A percentile compares a stretch with the other conserved stretches of the same genome.
Conservation (phyloP, 2,797 vertebrate species). For the Chiloscyllium punctatum region DNA sequence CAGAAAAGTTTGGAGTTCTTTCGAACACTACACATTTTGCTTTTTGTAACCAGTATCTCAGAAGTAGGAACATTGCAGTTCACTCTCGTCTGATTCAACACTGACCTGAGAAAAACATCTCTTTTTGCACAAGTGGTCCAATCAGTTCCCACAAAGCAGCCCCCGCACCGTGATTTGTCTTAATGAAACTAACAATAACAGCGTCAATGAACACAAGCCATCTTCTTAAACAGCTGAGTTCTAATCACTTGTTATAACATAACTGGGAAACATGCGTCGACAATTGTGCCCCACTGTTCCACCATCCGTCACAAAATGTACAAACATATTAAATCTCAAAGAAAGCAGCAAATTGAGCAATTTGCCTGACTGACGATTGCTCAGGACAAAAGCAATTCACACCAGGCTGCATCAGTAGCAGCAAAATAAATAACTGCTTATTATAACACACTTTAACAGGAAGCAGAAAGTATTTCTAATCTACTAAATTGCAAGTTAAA, state of each 20-base stretch:
- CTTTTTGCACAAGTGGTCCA: not conserved
- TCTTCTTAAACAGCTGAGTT: not conserved
- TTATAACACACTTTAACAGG: no score
- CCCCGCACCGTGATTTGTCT: not conserved
- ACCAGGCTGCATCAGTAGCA: no score
- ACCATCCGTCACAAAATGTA: no score
- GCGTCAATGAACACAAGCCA: not conserved
- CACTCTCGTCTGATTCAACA: not conserved
- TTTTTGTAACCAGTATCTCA: not conserved
- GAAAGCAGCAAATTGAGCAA: no score
- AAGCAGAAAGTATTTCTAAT: no score
- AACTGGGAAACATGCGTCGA: no score
- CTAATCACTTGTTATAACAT: not conserved
- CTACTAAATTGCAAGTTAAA: no score
- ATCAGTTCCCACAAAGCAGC: not conserved
- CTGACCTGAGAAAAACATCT: not conserved
- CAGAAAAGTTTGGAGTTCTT: not conserved
- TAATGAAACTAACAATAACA: not conserved
- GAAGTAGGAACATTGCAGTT: not conserved
- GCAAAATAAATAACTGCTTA: no score
- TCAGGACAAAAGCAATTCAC: no score
- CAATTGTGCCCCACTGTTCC: no score
- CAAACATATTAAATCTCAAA: no score
- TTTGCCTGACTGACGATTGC: no score
- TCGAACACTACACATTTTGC: not conserved